phyloP scores from a whole-genome alignment of 1,140 invertebrate species.

The Conus betulinus region DNA sequence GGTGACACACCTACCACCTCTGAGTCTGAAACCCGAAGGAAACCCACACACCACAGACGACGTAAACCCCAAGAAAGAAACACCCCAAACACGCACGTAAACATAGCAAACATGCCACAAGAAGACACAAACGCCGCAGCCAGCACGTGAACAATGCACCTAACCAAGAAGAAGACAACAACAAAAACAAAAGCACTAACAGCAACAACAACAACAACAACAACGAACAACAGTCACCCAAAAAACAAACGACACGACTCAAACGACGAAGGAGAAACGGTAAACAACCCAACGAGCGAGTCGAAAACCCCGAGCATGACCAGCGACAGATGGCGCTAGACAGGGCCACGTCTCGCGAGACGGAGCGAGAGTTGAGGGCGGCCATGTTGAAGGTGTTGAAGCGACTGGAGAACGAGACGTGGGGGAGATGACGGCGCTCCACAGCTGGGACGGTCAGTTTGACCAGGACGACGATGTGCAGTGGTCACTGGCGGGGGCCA shows the following conservation, averaged over 20 bases:
- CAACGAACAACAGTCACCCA: neutral
- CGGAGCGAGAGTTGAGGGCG: conserved; percentile 15
- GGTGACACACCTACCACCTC: no score
- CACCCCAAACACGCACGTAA: neutral
- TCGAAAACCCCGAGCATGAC: neutral
- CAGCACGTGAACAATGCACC: neutral
- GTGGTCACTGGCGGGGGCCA: conserved; percentile 88
- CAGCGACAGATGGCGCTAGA: neutral
- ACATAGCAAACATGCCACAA: neutral
- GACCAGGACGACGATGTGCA: conserved; percentile 78
- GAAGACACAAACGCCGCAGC: neutral
- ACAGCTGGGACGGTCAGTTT: conserved; percentile 79
- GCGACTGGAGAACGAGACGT: conserved; percentile 82
- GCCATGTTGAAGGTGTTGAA: conserved; percentile 41
- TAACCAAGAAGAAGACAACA: neutral
- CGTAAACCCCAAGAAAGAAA: neutral
- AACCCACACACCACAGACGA: neutral
- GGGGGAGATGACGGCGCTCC: conserved; percentile 77
- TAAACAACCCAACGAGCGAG: neutral
- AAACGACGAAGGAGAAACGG: neutral
- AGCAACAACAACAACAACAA: neutral
- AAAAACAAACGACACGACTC: neutral
- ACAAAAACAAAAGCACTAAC: neutral
- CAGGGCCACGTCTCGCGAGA: neutral
- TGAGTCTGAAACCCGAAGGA: no score